A percentile compares a stretch with the other conserved stretches of the same genome.
Evolutionary conservation across 2,113 vertebrate species (phyloP).

Genomic region (Hemichromis elongatus): DNA sequence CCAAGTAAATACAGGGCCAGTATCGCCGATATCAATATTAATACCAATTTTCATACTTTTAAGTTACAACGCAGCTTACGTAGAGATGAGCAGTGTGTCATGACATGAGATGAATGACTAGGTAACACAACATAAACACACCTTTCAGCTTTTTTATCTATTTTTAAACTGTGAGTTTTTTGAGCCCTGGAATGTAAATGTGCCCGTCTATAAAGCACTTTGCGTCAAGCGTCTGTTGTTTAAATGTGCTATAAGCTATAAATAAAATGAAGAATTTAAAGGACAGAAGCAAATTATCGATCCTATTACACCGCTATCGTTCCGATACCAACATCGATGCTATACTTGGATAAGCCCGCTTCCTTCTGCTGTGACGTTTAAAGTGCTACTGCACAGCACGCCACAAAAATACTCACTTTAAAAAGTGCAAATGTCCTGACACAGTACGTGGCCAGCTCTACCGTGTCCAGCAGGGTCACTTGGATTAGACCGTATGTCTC

Average conservation of each 20-base stretch:
- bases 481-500: conserved; percentile 96
- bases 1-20: neutral
- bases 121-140: no score
- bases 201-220: neutral
- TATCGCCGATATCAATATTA: neutral
- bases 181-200: neutral
- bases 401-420: conserved; percentile 77
- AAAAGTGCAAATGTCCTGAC: conserved; percentile 97
- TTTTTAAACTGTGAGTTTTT: neutral
- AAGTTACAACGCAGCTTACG: neutral
- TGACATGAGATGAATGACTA: neutral
- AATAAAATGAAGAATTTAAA: neutral
- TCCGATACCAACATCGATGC: neutral
- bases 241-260: neutral
- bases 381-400: neutral
- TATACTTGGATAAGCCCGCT: neutral
- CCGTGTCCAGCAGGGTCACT: conserved; percentile 91
- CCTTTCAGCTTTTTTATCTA: neutral
- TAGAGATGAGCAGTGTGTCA: neutral
- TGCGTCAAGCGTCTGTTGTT: neutral
- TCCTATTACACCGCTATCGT: neutral
- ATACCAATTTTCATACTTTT: neutral
- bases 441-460: conserved; percentile 94
- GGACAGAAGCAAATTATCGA: neutral
- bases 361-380: neutral